Evolutionary conservation across 2,113 vertebrate species (phyloP), one percentile per base, ranked within the genome.

Genomic region (Progne subis): DNA sequence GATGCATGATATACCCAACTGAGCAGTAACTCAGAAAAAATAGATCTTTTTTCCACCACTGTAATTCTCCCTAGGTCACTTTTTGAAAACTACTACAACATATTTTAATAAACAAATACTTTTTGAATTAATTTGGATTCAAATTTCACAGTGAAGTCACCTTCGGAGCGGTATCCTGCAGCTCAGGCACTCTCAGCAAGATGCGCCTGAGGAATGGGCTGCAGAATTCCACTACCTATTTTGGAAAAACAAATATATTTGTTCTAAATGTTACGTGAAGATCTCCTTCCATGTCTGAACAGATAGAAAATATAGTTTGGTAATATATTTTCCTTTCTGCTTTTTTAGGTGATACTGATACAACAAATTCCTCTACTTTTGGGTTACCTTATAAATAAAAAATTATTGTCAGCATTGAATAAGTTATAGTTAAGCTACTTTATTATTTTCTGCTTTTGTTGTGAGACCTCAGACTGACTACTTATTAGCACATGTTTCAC

Each of bases 51-150:
- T 86, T 61, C 44, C 19, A 63, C 50, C 5, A 8, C 70, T 85
- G 21, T 72, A 96, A 77, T 57, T 89, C 70, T 93, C 77, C 29
- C 70, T 89, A 63, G 67, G 41, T 88, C 56, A 75, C 41, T 69
- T 84, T 49, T 82, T 82, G 60, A 91, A 96, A 96, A 89, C 61
- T 84, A 39, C 32, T 91, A 20, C 46, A 89, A 80, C 47, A 46
- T 67, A 60, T 94, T 95, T 92, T 79, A 92, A 89, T 89, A 94
- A 96, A 87, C 59, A 96, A 92, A 92, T 84, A 69, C 18, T 88
- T 95, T 92, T 71, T 86, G 20, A 90, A 78, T 92, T 93, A 72
- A 86, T 79, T 92, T 94, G 49, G 49, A 84, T 90, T 82, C 76
- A 84, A 31, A 28, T 82, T 96, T 96, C 88, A 84, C 83, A 86